These are phyloP conservation scores for Philereme vetulata DNA, from an alignment of 2,888 invertebrate species.

Conservation along the genomic window DNA sequence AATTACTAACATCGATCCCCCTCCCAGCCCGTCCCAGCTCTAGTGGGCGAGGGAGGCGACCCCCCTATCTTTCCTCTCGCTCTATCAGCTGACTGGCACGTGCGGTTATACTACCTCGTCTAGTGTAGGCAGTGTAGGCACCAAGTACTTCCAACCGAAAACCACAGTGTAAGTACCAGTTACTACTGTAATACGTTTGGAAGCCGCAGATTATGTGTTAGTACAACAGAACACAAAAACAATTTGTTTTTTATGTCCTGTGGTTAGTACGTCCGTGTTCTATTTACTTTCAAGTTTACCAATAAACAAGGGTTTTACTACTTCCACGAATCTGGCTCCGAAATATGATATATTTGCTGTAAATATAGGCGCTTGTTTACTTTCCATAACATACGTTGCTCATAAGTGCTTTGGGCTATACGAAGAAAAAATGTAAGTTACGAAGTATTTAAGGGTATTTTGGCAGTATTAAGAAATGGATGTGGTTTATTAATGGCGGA, in stretches of 20 bases:
- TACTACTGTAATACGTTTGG: not conserved
- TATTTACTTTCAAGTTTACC: slow-evolving; percentile 20
- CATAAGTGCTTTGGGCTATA: not conserved
- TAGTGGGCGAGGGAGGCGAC: slow-evolving; percentile 47
- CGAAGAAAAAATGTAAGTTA: not conserved
- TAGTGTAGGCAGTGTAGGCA: slow-evolving; percentile 54
- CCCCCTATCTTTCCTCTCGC: slow-evolving; percentile 59
- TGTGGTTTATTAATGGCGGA: too few relatives aligned
- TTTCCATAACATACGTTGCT: slow-evolving; percentile 7
- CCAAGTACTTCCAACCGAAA: slow-evolving; percentile 13
- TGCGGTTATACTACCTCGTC: slow-evolving; percentile 69
- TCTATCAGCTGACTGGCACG: slow-evolving; percentile 81
- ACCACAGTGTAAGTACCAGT: slow-evolving; percentile 7
- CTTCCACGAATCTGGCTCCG: slow-evolving; percentile 17
- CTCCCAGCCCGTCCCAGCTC: slow-evolving; percentile 33
- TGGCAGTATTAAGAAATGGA: not conserved
- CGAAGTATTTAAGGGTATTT: not conserved
- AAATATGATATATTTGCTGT: slow-evolving; percentile 14
- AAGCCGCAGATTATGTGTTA: slow-evolving; percentile 9
- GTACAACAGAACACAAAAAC: too few relatives aligned
- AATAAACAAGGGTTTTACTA: slow-evolving; percentile 16
- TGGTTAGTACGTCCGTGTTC: slow-evolving; percentile 11
- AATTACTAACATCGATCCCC: slow-evolving; percentile 36
- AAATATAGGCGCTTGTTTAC: slow-evolving; percentile 19
- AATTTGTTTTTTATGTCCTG: too few relatives aligned